A percentile compares a stretch with the other conserved stretches of the same genome.
Evolutionary conservation across 2,888 invertebrate species (phyloP).

Genomic region (Callyntrura sp.): DNA sequence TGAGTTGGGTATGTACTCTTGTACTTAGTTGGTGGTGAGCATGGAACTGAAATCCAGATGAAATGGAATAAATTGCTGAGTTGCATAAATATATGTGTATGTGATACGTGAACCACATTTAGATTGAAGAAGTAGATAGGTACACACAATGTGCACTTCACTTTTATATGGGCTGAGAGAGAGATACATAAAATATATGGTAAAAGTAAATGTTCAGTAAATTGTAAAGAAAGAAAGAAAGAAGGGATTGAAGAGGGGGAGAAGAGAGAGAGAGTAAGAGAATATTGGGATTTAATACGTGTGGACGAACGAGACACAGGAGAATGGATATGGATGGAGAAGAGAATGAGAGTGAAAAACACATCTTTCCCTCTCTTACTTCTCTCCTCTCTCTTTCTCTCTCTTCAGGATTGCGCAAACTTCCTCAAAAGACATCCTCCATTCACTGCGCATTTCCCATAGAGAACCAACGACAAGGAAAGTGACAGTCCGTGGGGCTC

Average conservation of each 20-base stretch:
- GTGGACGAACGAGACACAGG: slow-evolving; percentile 73
- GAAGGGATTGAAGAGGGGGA: slow-evolving; percentile 66
- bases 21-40: not conserved
- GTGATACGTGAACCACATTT: slow-evolving; percentile 60
- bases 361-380: slow-evolving; percentile 75
- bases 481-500: slow-evolving; percentile 70
- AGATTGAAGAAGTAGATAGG: slow-evolving; percentile 49
- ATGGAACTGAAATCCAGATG: slow-evolving; percentile 47
- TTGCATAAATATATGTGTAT: slow-evolving; percentile 57
- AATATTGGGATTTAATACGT: slow-evolving; percentile 71
- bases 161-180: not conserved
- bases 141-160: slow-evolving; percentile 36
- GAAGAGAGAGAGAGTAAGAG: slow-evolving; percentile 36
- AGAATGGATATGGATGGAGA: slow-evolving; percentile 70
- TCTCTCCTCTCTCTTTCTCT: slow-evolving; percentile 5
- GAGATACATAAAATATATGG: slow-evolving; percentile 16
- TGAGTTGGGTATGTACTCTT: not conserved
- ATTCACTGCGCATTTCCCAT: slow-evolving; percentile 82
- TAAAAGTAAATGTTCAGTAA: slow-evolving; percentile 43
- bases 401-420: slow-evolving; percentile 82
- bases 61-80: slow-evolving; percentile 55
- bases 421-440: slow-evolving; percentile 82
- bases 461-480: slow-evolving; percentile 79
- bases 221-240: slow-evolving; percentile 47
- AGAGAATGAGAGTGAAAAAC: slow-evolving; percentile 79